A percentile compares a stretch with the other conserved stretches of the same genome.
These are phyloP conservation scores for Drosophila kepulauana DNA, from an alignment of 1,140 invertebrate species.

Conservation along the genomic window DNA sequence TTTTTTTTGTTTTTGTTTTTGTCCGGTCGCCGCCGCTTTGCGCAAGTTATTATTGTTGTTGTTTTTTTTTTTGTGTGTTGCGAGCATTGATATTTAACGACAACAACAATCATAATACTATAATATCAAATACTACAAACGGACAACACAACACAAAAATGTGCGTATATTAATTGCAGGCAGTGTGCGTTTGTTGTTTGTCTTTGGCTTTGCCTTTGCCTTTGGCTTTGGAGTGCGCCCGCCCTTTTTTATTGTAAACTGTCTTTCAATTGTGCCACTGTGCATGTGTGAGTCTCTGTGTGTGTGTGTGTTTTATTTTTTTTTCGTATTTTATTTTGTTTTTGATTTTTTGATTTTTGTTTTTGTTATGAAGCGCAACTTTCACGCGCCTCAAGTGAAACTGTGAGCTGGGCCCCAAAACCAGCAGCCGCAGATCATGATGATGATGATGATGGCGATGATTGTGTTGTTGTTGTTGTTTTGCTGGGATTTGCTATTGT, in stretches of 20 bases:
- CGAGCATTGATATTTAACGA: conserved; percentile 23
- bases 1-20: conserved; percentile 34
- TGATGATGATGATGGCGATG: neutral
- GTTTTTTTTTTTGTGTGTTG: neutral
- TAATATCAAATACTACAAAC: conserved; percentile 20
- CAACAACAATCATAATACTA: conserved; percentile 12
- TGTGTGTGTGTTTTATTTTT: conserved; percentile 10
- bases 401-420: conserved; percentile 62
- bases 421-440: conserved; percentile 18
- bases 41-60: conserved; percentile 50
- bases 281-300: conserved; percentile 7
- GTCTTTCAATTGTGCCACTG: conserved; percentile 25
- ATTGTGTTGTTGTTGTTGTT: neutral
- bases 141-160: conserved; percentile 34
- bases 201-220: conserved; percentile 26
- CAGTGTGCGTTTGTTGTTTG: conserved; percentile 31
- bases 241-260: conserved; percentile 41
- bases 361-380: conserved; percentile 69
- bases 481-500: neutral
- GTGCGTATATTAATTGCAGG: conserved; percentile 56
- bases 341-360: conserved; percentile 32
- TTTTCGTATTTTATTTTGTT: conserved; percentile 8
- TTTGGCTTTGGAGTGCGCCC: neutral
- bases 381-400: conserved; percentile 81
- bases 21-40: conserved; percentile 46